Conservation (phyloP, 2,113 vertebrate genomes). For the Pantherophis guttatus region DNA sequence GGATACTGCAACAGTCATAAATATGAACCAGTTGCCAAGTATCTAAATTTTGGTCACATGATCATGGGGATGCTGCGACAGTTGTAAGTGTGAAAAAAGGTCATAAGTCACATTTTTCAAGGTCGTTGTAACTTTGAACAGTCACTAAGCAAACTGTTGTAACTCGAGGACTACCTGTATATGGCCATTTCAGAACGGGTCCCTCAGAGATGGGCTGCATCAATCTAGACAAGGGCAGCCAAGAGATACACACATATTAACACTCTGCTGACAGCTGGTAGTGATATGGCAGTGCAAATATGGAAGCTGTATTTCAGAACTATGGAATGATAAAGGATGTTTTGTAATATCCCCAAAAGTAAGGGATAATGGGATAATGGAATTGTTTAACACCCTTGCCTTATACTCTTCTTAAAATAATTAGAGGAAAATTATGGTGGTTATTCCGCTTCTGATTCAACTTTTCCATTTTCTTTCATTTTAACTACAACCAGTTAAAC, state of each 20-base stretch:
- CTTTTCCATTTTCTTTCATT: background rate
- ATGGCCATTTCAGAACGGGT: background rate
- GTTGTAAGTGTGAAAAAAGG: background rate
- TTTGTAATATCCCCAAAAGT: background rate
- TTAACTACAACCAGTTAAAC: background rate
- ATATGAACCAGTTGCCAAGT: background rate
- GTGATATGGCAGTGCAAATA: background rate
- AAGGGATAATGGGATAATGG: background rate
- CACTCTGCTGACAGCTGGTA: background rate
- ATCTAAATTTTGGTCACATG: background rate
- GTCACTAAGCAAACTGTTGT: background rate
- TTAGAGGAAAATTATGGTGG: background rate
- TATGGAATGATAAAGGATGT: background rate
- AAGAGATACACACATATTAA: background rate
- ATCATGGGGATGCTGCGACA: background rate
- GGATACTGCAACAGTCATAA: background rate
- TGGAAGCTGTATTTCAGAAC: background rate
- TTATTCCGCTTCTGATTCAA: background rate
- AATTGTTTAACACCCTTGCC: background rate
- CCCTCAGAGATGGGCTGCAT: background rate
- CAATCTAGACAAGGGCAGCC: background rate
- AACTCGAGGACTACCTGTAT: background rate
- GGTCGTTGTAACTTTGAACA: background rate
- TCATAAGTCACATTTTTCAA: background rate
- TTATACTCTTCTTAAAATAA: background rate